These are phyloP conservation scores for Drosophila kohkoa DNA, from an alignment of 1,140 invertebrate genomes.

Conservation along the genomic window DNA sequence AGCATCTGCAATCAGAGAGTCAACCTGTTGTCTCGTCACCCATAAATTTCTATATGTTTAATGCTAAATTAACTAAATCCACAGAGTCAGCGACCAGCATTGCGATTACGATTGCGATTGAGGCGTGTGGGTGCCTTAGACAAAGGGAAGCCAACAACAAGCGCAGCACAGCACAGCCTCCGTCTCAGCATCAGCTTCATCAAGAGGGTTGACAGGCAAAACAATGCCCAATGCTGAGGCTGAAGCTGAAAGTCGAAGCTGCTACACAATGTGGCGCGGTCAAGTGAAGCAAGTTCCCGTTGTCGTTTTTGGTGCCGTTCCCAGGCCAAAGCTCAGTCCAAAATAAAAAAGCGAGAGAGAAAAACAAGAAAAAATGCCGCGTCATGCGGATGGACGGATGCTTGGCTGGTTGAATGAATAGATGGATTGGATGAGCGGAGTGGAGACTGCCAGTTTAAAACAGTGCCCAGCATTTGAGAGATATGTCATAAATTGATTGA, in stretches of 20 bases:
- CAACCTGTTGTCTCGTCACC: neutral
- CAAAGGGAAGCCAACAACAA: constrained; percentile 40
- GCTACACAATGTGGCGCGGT: constrained; percentile 47
- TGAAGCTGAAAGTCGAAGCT: constrained; percentile 8
- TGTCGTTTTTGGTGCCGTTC: constrained; percentile 42
- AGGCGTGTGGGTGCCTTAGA: constrained; percentile 57
- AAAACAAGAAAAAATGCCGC: constrained; percentile 59
- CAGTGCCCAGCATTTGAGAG: constrained; percentile 51
- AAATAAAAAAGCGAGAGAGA: neutral
- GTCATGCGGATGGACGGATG: constrained; percentile 60
- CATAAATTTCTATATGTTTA: constrained; percentile 57
- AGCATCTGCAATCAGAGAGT: constrained; percentile 6
- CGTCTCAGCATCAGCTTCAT: neutral
- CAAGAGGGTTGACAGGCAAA: constrained; percentile 56
- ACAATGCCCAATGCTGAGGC: constrained; percentile 51
- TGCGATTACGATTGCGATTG: constrained; percentile 1
- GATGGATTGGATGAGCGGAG: constrained; percentile 47
- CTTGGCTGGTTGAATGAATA: constrained; percentile 34
- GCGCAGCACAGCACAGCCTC: too few relatives aligned
- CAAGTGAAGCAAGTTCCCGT: constrained; percentile 58
- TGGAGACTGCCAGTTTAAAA: constrained; percentile 49
- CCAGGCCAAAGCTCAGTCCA: constrained; percentile 36
- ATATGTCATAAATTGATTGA: constrained; percentile 84
- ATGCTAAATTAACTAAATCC: constrained; percentile 76
- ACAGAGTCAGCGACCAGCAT: constrained; percentile 54